These are phyloP conservation scores for Pitangus sulphuratus DNA, from an alignment of 2,797 vertebrate species.

Conservation along the genomic window DNA sequence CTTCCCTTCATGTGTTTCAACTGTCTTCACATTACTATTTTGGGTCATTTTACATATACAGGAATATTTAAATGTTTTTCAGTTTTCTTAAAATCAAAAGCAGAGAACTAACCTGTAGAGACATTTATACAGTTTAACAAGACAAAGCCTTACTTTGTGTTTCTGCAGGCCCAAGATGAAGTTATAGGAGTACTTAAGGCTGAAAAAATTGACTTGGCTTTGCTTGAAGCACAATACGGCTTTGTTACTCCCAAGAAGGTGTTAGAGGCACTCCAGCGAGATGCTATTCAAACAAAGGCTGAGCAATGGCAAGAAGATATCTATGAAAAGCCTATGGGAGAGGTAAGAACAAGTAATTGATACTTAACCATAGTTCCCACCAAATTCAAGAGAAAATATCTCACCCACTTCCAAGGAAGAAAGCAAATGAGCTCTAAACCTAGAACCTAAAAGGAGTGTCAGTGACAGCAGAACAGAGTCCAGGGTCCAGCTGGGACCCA, in stretches of 20 bases:
- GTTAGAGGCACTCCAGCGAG: slow-evolving; percentile 92
- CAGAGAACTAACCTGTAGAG: neutral
- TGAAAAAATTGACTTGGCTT: slow-evolving; percentile 93
- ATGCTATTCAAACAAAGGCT: slow-evolving; percentile 87
- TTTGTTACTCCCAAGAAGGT: slow-evolving; percentile 94
- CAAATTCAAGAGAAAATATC: neutral
- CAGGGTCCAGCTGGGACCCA: neutral
- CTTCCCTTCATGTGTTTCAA: neutral
- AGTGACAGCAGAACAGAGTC: neutral
- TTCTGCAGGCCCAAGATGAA: slow-evolving; percentile 92
- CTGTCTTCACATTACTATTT: neutral
- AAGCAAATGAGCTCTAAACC: neutral
- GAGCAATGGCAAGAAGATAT: slow-evolving; percentile 90
- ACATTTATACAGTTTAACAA: slow-evolving; percentile 8
- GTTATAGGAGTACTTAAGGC: slow-evolving; percentile 95
- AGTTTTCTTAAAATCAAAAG: neutral
- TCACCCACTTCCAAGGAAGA: neutral
- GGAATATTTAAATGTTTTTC: neutral
- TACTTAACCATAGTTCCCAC: neutral
- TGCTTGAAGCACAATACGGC: slow-evolving; percentile 94
- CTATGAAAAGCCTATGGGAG: slow-evolving; percentile 93
- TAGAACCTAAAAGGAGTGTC: neutral
- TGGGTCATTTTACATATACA: neutral
- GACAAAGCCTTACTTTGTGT: slow-evolving; percentile 45
- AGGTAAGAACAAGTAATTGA: slow-evolving; percentile 78